Evolutionary conservation across 2,888 invertebrate species (phyloP).

Genomic region (Chrysodeixis includens): DNA sequence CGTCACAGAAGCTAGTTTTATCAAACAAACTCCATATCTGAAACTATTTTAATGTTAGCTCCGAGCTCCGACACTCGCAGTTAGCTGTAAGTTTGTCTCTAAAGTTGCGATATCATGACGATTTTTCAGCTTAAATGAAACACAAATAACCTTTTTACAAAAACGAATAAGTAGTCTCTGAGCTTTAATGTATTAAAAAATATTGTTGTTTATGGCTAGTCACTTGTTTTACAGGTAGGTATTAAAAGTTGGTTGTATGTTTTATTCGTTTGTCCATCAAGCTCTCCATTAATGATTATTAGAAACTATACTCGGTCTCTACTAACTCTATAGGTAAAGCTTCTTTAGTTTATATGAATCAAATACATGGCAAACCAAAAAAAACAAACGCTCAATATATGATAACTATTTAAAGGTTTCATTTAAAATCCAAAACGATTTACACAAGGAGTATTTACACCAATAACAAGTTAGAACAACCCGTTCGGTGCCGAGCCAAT

Average conservation of each 20-base stretch:
- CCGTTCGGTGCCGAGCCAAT: conserved; percentile 69
- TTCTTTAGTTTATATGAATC: no score
- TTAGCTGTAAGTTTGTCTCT: conserved; percentile 62
- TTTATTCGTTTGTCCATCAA: no score
- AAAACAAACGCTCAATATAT: no score
- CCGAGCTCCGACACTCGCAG: conserved; percentile 61
- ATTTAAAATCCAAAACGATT: conserved; percentile 22
- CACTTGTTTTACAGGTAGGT: no score
- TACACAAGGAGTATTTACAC: conserved; percentile 21
- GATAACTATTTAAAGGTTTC: no score
- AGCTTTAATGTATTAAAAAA: no score
- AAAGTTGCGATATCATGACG: conserved; percentile 23
- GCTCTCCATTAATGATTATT: no score
- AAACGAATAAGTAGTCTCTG: background rate
- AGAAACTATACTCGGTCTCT: no score
- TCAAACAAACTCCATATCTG: conserved; percentile 67
- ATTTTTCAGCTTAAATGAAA: conserved; percentile 23
- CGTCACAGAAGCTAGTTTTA: conserved; percentile 57
- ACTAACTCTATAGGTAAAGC: no score
- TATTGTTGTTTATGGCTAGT: no score
- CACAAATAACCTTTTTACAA: background rate
- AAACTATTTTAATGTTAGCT: conserved; percentile 50
- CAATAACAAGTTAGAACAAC: conserved; percentile 53
- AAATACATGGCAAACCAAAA: no score
- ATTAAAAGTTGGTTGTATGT: no score